Conservation (phyloP, 2,113 vertebrate genomes). For the Rafetus swinhoei region DNA sequence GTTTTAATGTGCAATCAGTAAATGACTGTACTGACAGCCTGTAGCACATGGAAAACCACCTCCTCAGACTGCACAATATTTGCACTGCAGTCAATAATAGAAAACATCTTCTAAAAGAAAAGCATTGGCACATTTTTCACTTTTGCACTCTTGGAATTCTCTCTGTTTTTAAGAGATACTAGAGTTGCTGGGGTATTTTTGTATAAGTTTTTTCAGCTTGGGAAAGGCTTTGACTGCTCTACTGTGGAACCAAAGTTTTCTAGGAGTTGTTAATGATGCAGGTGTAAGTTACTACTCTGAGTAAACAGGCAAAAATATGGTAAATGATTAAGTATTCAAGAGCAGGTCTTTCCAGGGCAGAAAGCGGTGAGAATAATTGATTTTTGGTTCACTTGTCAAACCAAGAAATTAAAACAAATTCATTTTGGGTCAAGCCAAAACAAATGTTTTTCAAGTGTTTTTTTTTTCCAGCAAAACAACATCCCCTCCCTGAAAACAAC, state of each 20-base stretch:
- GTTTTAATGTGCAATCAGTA: not conserved
- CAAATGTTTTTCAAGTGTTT: not conserved
- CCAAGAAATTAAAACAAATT: not conserved
- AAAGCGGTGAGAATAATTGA: not conserved
- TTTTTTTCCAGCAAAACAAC: not conserved
- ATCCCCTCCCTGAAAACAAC: rapidly evolving
- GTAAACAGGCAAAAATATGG: not conserved
- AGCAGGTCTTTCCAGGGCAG: not conserved
- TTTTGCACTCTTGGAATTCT: not conserved
- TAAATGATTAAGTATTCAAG: not conserved
- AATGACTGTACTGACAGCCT: not conserved
- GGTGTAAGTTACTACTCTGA: not conserved
- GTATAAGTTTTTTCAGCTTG: not conserved
- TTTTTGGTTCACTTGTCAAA: not conserved
- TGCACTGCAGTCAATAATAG: not conserved
- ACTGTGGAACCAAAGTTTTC: not conserved
- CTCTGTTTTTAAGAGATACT: not conserved
- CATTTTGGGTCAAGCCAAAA: not conserved
- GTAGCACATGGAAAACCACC: not conserved
- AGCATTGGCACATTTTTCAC: not conserved
- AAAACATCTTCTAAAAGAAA: not conserved
- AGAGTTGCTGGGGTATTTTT: not conserved
- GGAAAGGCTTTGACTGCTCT: not conserved
- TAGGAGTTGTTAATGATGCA: not conserved
- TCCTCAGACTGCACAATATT: not conserved